These are phyloP conservation scores for Aphelenchoides avenae DNA, from an alignment of 1,140 invertebrate genomes.

Conservation along the genomic window DNA sequence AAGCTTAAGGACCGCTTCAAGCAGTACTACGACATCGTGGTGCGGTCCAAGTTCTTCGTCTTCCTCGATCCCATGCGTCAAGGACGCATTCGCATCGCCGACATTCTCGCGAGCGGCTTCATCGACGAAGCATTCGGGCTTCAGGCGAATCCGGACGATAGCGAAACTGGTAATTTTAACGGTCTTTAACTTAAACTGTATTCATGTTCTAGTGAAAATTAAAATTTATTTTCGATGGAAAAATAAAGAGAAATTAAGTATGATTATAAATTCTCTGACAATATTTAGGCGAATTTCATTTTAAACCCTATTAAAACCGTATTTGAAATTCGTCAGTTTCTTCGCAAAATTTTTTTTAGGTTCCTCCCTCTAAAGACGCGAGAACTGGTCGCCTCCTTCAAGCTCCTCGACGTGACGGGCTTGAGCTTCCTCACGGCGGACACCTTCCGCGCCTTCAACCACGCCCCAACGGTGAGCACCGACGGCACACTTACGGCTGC, in stretches of 20 bases:
- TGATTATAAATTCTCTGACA: slow-evolving; percentile 5
- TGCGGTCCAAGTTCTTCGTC: slow-evolving; percentile 32
- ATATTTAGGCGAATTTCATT: neutral
- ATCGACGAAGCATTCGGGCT: slow-evolving; percentile 26
- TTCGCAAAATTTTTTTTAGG: slow-evolving; percentile 15
- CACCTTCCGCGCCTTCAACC: slow-evolving; percentile 11
- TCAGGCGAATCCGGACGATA: slow-evolving; percentile 9
- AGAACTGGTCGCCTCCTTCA: slow-evolving; percentile 20
- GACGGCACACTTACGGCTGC: slow-evolving; percentile 18
- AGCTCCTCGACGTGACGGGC: slow-evolving; percentile 18
- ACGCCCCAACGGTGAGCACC: too few relatives aligned
- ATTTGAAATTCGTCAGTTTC: too few relatives aligned
- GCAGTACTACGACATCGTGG: too few relatives aligned
- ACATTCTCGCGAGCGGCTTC: slow-evolving; percentile 29
- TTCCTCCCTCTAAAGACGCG: slow-evolving; percentile 32
- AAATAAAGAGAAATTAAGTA: slow-evolving; percentile 35
- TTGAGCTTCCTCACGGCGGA: slow-evolving; percentile 13
- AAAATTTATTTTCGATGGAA: too few relatives aligned
- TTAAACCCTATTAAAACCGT: neutral
- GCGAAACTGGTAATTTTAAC: slow-evolving; percentile 17
- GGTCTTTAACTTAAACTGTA: neutral
- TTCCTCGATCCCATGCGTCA: slow-evolving; percentile 28
- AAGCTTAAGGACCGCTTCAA: too few relatives aligned
- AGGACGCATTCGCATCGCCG: slow-evolving; percentile 23
- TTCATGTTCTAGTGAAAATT: neutral